Conservation (phyloP, 2,888 invertebrate species). For the Athrips mouffetella region DNA sequence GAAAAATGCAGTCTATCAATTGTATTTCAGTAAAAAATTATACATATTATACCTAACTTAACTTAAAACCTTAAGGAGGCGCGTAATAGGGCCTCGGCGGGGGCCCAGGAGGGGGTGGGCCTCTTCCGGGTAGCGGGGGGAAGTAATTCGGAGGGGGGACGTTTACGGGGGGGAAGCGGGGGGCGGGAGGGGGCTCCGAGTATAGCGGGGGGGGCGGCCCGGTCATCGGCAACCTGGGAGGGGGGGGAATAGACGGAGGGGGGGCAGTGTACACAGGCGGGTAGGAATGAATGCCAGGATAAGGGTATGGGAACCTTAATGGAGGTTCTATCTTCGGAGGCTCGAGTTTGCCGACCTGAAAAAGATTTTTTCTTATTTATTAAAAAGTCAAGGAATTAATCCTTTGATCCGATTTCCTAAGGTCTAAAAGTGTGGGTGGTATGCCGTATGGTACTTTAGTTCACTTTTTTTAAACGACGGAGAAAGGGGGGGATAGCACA, state of each 20-base stretch:
- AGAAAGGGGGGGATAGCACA: too few species aligned
- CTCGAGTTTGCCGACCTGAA: slow-evolving; percentile 44
- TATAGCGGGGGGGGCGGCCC: slow-evolving; percentile 53
- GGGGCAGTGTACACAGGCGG: slow-evolving; percentile 66
- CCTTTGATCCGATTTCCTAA: too few species aligned
- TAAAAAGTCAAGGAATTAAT: too few species aligned
- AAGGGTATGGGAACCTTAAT: slow-evolving; percentile 52
- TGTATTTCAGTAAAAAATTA: slow-evolving; percentile 66
- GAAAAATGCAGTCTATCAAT: slow-evolving; percentile 39
- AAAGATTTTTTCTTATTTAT: too few species aligned
- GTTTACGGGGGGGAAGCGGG: slow-evolving; percentile 51
- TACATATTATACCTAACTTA: slow-evolving; percentile 34
- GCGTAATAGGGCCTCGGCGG: slow-evolving; percentile 65
- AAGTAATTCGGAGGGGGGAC: slow-evolving; percentile 66
- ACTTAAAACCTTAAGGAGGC: slow-evolving; percentile 45
- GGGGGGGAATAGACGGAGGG: slow-evolving; percentile 45
- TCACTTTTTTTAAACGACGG: too few species aligned
- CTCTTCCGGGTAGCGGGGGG: slow-evolving; percentile 45
- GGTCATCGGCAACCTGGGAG: slow-evolving; percentile 60
- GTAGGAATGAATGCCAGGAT: slow-evolving; percentile 58
- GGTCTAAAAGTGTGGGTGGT: too few species aligned
- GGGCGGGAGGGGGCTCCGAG: slow-evolving; percentile 60
- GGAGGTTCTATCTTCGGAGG: slow-evolving; percentile 57
- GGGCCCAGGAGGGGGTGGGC: slow-evolving; percentile 45
- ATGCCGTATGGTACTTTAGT: too few species aligned